Evolutionary conservation across 2,888 invertebrate species (phyloP).

Genomic region (Machimus rusticus): DNA sequence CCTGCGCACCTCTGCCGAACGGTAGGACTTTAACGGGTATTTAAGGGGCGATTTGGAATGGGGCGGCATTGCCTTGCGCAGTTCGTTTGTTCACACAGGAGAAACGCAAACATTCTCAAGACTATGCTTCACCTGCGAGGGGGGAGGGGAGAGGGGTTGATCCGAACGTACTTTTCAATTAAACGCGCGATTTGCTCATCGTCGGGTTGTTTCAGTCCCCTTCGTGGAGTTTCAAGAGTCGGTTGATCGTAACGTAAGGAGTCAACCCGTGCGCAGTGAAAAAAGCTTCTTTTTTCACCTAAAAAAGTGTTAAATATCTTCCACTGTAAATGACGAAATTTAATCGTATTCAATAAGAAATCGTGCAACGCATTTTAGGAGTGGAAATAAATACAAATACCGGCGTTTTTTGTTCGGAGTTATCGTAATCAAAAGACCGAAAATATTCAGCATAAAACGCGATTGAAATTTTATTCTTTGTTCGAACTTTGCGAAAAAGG

Average conservation of each 20-base stretch:
- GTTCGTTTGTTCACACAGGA: background rate
- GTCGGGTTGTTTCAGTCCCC: conserved; percentile 55
- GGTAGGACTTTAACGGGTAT: background rate
- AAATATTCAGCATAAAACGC: background rate
- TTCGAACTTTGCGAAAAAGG: background rate
- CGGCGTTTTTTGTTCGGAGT: background rate
- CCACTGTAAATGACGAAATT: background rate
- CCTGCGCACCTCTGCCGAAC: conserved; percentile 1
- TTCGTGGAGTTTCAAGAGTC: conserved; percentile 61
- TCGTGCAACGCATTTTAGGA: background rate
- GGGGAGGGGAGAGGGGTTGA: conserved; percentile 13
- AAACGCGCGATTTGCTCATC: conserved; percentile 8
- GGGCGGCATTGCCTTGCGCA: conserved; percentile 12
- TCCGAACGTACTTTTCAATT: conserved; percentile 12
- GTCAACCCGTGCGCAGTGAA: conserved; percentile 11
- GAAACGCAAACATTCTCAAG: background rate
- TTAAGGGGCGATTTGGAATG: background rate
- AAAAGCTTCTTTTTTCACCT: background rate
- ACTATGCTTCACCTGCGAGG: background rate
- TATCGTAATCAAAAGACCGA: background rate
- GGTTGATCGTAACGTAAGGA: conserved; percentile 53
- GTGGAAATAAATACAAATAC: background rate
- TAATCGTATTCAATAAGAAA: background rate
- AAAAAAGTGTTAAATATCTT: background rate
- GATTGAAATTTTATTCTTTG: background rate